A percentile compares a stretch with the other conserved stretches of the same genome.
These are phyloP conservation scores for Acromyrmex heyeri DNA, from an alignment of 1,140 invertebrate species.

Conservation along the genomic window DNA sequence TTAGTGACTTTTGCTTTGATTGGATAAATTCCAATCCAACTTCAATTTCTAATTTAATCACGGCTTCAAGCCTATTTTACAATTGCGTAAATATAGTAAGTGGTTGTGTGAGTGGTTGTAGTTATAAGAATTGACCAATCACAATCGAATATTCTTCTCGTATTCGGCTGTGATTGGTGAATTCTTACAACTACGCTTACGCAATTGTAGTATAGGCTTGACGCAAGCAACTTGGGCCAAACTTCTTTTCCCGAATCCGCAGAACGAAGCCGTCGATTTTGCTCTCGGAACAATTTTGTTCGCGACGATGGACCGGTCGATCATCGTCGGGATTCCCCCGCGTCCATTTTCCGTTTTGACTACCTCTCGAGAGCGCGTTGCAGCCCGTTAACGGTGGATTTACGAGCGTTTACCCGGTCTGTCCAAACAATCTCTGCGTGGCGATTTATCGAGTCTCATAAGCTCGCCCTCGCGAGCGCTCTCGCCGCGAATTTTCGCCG, in stretches of 20 bases:
- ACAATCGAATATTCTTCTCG: no score
- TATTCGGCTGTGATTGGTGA: no score
- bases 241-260: neutral
- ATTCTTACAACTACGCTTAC: no score
- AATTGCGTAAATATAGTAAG: no score
- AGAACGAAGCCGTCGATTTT: neutral
- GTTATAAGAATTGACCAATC: no score
- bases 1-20: no score
- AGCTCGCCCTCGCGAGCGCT: neutral
- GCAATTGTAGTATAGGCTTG: no score
- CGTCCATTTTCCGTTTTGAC: constrained; percentile 11
- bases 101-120: no score
- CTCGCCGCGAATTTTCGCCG: constrained; percentile 4
- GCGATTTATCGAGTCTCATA: constrained; percentile 35
- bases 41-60: no score
- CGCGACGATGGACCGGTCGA: constrained; percentile 11
- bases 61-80: no score
- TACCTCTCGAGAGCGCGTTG: constrained; percentile 32
- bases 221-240: neutral
- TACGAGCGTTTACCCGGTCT: constrained; percentile 46
- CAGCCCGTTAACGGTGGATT: constrained; percentile 42
- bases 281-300: neutral
- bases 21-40: no score
- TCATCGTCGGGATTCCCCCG: neutral
- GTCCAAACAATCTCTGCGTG: constrained; percentile 32